Conservation (phyloP, 2,797 vertebrate genomes). For the Mastacembelus armatus region DNA sequence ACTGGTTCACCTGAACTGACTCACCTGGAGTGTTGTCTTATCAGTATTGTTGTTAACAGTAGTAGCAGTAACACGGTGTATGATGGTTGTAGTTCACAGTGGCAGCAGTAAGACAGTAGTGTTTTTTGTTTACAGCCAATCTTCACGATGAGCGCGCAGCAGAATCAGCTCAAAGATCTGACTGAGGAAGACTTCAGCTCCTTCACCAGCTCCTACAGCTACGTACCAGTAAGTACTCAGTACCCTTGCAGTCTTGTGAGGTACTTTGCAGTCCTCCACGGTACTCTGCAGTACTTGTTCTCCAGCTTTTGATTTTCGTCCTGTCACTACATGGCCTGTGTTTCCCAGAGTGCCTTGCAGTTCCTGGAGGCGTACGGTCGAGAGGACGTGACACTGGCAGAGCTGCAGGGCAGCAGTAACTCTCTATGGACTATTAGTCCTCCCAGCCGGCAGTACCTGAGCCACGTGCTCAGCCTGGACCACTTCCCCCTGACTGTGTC, state of each 20-base stretch:
- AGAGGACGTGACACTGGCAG: constrained; percentile 92
- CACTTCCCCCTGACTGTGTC: constrained; percentile 92
- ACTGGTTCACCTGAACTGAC: neutral
- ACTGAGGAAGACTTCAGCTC: constrained; percentile 67
- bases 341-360: constrained; percentile 90
- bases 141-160: constrained; percentile 97
- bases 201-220: constrained; percentile 78
- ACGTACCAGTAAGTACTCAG: constrained; percentile 75
- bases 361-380: constrained; percentile 91
- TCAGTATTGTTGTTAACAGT: neutral
- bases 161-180: constrained; percentile 90
- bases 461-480: constrained; percentile 85
- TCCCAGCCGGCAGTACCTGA: constrained; percentile 92
- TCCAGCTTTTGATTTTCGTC: neutral
- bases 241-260: too few relatives aligned
- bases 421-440: constrained; percentile 98
- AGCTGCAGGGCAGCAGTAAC: constrained; percentile 94
- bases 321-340: neutral
- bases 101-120: too few relatives aligned
- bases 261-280: too few relatives aligned
- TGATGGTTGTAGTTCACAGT: too few relatives aligned
- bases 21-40: too few relatives aligned
- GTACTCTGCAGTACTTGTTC: neutral
- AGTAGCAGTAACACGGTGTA: neutral
- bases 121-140: constrained; percentile 84